phyloP scores from a whole-genome alignment of 2,113 vertebrate genomes.

The Seriola quinqueradiata region DNA sequence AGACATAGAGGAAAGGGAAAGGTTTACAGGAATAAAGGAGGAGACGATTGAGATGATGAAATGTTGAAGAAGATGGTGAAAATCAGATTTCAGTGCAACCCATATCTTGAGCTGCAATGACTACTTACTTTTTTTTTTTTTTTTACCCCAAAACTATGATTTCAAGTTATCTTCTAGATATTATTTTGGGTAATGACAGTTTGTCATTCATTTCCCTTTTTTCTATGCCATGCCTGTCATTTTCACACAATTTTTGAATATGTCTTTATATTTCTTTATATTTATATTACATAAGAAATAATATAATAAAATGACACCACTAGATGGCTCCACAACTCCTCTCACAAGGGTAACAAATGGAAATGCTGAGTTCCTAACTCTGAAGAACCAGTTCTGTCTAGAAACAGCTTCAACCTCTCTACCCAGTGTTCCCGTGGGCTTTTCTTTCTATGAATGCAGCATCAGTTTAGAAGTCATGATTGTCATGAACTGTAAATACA shows the following conservation, averaged over 20 bases:
- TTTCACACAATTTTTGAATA: neutral
- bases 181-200: neutral
- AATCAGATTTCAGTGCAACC: neutral
- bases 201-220: neutral
- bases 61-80: neutral
- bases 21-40: neutral
- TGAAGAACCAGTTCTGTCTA: neutral
- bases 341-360: no score
- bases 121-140: neutral
- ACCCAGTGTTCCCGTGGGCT: neutral
- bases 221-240: neutral
- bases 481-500: neutral
- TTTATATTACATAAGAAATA: neutral
- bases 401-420: neutral
- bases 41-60: neutral
- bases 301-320: conserved; percentile 29
- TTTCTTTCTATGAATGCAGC: neutral
- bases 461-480: neutral
- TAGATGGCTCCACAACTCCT: conserved; percentile 55
- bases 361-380: neutral
- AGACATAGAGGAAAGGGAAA: neutral
- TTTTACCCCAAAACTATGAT: neutral
- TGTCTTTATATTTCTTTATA: neutral
- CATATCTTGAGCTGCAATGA: neutral
- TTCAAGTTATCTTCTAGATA: neutral